Conservation (phyloP, 2,113 vertebrate genomes). For the Pyrgilauda ruficollis region DNA sequence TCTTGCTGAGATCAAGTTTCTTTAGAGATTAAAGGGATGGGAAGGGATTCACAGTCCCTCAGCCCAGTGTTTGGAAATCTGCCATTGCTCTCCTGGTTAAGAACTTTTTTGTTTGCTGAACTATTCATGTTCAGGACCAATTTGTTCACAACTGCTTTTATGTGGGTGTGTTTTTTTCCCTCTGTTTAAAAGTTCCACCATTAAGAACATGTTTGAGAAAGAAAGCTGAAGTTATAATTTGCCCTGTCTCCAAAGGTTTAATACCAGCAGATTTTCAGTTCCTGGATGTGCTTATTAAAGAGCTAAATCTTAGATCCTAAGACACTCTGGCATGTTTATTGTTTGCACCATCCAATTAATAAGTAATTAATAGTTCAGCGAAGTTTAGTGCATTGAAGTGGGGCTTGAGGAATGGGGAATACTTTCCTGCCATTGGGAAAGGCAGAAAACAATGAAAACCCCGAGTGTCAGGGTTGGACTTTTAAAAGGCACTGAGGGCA, state of each 20-base stretch:
- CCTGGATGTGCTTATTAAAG: conserved; percentile 45
- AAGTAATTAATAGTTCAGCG: conserved; percentile 32
- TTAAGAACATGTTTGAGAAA: background rate
- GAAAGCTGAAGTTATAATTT: conserved; percentile 15
- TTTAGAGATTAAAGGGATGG: background rate
- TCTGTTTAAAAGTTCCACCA: background rate
- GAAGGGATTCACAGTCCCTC: background rate
- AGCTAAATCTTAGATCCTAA: conserved; percentile 20
- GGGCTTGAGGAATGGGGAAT: background rate
- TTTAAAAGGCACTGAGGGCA: background rate
- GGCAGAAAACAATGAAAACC: background rate
- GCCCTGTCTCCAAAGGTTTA: background rate
- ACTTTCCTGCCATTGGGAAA: background rate
- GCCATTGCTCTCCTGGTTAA: background rate
- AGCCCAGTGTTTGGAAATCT: background rate
- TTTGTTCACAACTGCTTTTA: background rate
- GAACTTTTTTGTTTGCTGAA: background rate
- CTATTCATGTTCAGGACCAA: background rate
- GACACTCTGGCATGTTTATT: conserved; percentile 35
- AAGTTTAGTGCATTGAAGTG: background rate
- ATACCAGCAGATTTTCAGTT: background rate
- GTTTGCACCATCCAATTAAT: conserved; percentile 37
- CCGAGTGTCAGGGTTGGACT: background rate
- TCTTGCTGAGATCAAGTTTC: background rate
- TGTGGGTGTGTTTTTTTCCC: background rate